A percentile compares a stretch with the other conserved stretches of the same genome.
Conservation (phyloP, 2,113 vertebrate species). For the Perca fluviatilis region DNA sequence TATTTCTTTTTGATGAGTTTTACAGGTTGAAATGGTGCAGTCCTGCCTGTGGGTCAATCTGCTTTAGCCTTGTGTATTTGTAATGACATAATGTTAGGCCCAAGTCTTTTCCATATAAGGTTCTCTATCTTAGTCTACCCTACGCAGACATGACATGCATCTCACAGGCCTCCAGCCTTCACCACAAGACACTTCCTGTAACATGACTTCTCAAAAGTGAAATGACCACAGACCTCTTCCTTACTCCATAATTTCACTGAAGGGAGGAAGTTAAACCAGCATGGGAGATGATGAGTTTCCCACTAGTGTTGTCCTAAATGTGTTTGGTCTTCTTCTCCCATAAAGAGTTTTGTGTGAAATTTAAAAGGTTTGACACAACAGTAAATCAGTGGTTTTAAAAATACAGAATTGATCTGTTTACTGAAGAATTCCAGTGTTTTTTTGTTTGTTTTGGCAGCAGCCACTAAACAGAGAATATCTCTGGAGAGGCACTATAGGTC, state of each 20-base stretch:
- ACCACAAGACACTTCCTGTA: constrained; percentile 74
- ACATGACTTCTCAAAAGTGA: constrained; percentile 65
- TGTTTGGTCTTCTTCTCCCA: neutral
- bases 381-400: constrained; percentile 21
- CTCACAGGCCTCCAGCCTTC: constrained; percentile 55
- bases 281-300: constrained; percentile 32
- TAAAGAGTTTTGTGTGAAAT: constrained; percentile 6
- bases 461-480: neutral
- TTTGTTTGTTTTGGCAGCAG: constrained; percentile 15
- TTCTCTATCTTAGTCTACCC: constrained; percentile 35
- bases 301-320: neutral
- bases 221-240: constrained; percentile 50
- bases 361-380: neutral
- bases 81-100: constrained; percentile 36
- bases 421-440: constrained; percentile 7
- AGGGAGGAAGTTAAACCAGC: constrained; percentile 50
- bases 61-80: constrained; percentile 30
- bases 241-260: constrained; percentile 55
- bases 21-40: neutral
- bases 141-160: constrained; percentile 61
- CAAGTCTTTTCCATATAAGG: constrained; percentile 74
- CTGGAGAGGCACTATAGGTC: neutral
- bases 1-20: constrained; percentile 27
- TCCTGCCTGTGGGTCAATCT: constrained; percentile 7
- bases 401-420: neutral